Conservation (phyloP, 2,888 invertebrate genomes). For the Pilophorus perplexus region DNA sequence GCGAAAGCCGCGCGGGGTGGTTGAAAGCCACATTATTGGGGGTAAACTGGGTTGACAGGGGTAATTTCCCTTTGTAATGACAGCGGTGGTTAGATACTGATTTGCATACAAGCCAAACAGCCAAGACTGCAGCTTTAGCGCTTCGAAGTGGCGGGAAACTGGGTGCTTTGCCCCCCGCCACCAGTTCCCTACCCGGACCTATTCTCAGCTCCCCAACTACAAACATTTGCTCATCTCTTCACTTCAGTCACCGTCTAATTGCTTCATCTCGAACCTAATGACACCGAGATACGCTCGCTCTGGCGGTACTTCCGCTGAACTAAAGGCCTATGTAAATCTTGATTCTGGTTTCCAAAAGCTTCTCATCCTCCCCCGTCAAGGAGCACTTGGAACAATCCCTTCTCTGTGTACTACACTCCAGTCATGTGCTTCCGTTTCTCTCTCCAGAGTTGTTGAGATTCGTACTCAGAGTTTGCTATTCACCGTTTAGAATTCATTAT, state of each 20-base stretch:
- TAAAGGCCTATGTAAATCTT: conserved; percentile 15
- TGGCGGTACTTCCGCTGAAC: no score
- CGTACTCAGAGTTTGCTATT: no score
- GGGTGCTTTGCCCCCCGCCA: background rate
- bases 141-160: no score
- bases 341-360: background rate
- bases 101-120: conserved; percentile 41
- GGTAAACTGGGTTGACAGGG: conserved; percentile 28
- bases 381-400: conserved; percentile 8
- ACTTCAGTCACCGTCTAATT: conserved; percentile 26
- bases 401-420: conserved; percentile 1
- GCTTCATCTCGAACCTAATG: conserved; percentile 40
- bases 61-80: conserved; percentile 41
- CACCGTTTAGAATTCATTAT: no score
- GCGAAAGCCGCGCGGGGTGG: conserved; percentile 5
- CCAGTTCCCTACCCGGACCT: background rate
- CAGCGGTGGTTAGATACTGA: conserved; percentile 37
- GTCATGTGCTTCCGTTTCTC: conserved; percentile 7
- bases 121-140: conserved; percentile 12
- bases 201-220: conserved; percentile 36
- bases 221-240: conserved; percentile 41
- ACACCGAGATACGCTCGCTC: conserved; percentile 31
- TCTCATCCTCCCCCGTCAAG: background rate
- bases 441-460: no score
- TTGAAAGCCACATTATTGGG: conserved; percentile 33